These are phyloP conservation scores for Styela plicata DNA, from an alignment of 23 tunicate species.

Conservation along the genomic window DNA sequence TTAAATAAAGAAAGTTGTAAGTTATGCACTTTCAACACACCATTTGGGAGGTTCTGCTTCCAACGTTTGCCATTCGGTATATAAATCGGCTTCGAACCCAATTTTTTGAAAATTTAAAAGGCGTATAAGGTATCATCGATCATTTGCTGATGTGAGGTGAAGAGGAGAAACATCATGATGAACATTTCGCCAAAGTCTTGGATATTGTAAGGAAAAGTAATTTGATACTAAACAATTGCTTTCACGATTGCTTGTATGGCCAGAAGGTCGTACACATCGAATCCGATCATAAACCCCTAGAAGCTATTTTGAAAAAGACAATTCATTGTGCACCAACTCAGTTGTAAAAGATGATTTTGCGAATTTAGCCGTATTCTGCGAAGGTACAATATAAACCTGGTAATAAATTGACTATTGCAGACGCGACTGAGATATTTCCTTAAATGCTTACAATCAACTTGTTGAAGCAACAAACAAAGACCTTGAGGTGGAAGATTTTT, in stretches of 20 bases:
- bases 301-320: neutral
- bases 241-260: neutral
- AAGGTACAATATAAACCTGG: conserved; percentile 18
- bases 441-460: neutral
- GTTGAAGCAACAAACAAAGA: conserved; percentile 14
- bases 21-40: neutral
- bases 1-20: neutral
- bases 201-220: no score
- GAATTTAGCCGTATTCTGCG: conserved; percentile 39
- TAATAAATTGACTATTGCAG: conserved; percentile 45
- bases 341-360: conserved; percentile 40
- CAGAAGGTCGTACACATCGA: neutral
- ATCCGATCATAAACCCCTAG: neutral
- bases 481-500: neutral
- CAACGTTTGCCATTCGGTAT: neutral
- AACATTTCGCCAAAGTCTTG: no score
- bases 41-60: neutral
- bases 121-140: no score
- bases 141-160: no score
- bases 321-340: conserved; percentile 43
- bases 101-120: no score
- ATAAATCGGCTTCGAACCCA: no score
- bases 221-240: no score
- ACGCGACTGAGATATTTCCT: conserved; percentile 32
- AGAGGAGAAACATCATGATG: no score